Conservation (phyloP, 2,797 vertebrate species). For the Gymnoscopelus microlampas region DNA sequence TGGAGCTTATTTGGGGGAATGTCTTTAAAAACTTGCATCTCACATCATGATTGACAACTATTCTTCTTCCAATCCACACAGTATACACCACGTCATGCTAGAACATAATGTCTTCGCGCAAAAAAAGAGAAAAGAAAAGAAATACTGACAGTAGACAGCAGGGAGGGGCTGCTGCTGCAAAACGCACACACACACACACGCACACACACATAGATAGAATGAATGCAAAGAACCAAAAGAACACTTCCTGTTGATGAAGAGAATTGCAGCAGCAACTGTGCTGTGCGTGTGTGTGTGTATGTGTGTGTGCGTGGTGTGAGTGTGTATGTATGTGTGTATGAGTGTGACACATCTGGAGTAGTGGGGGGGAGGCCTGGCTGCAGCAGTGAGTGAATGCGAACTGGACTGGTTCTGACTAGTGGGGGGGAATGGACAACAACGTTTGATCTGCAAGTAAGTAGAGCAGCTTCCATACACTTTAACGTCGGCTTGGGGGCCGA, state of each 20-base stretch:
- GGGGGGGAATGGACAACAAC: constrained; percentile 81
- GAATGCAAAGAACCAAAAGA: constrained; percentile 79
- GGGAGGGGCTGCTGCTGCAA: constrained; percentile 77
- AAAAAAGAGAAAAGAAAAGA: constrained; percentile 5
- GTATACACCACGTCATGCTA: constrained; percentile 22
- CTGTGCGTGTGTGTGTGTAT: too few species aligned
- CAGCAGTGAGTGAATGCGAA: constrained; percentile 64
- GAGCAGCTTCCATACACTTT: constrained; percentile 38
- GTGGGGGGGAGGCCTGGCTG: constrained; percentile 83
- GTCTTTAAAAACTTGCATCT: too few species aligned
- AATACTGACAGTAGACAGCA: constrained; percentile 46
- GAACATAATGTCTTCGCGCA: constrained; percentile 65
- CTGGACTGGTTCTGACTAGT: constrained; percentile 12
- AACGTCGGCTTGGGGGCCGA: background rate
- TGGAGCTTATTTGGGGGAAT: too few species aligned
- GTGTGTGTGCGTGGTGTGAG: constrained; percentile 4
- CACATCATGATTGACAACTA: too few species aligned
- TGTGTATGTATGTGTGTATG: constrained; percentile 30
- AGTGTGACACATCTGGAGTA: constrained; percentile 80
- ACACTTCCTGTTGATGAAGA: constrained; percentile 86
- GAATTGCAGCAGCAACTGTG: constrained; percentile 80
- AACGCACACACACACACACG: constrained; percentile 35
- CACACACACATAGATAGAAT: constrained; percentile 69
- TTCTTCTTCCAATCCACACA: too few species aligned
- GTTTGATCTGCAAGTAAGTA: constrained; percentile 80